These are phyloP conservation scores for Rhagonycha lutea DNA, from an alignment of 2,888 invertebrate species.

Conservation along the genomic window DNA sequence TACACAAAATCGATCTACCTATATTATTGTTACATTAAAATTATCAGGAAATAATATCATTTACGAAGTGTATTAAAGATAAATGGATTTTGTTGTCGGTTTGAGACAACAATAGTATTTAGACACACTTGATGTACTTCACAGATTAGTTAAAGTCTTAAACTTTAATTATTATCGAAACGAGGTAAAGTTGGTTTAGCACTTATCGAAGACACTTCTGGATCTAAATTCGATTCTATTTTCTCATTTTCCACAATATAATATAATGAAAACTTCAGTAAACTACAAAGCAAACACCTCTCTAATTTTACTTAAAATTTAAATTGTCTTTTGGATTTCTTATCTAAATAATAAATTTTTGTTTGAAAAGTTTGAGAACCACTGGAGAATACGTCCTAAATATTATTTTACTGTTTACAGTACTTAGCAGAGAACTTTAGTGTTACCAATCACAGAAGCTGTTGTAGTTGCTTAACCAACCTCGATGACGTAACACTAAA, in stretches of 20 bases:
- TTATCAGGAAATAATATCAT: neutral
- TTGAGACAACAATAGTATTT: neutral
- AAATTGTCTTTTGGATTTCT: too few species aligned
- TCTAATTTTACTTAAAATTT: too few species aligned
- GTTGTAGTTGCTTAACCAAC: too few species aligned
- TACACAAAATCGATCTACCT: neutral
- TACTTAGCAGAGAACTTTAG: neutral
- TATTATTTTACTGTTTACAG: too few species aligned
- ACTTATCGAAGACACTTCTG: neutral
- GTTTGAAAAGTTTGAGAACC: too few species aligned
- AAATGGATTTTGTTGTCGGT: neutral
- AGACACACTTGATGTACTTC: neutral
- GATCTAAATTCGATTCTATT: neutral
- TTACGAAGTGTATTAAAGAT: neutral
- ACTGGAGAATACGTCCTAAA: too few species aligned
- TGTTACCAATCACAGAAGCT: too few species aligned
- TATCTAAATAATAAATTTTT: too few species aligned
- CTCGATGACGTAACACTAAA: too few species aligned
- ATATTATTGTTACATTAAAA: neutral
- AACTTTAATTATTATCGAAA: neutral
- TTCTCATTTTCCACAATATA: neutral
- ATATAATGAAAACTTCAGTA: neutral
- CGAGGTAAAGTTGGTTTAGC: neutral
- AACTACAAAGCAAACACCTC: neutral
- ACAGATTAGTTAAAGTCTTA: conserved; percentile 2